Conservation (phyloP, 1,140 invertebrate genomes). For the Bombus superbus region DNA sequence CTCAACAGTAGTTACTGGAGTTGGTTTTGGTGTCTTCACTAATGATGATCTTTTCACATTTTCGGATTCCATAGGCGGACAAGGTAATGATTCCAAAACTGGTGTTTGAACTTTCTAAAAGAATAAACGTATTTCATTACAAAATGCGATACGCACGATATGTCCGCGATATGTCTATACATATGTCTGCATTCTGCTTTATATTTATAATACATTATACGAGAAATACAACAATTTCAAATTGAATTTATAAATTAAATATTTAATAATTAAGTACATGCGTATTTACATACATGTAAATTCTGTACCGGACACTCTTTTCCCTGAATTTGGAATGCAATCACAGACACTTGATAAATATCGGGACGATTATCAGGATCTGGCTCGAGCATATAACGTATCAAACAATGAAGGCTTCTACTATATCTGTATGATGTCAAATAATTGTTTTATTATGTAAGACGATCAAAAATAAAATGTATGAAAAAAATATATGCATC, state of each 20-base stretch:
- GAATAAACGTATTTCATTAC: background rate
- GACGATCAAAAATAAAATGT: constrained; percentile 38
- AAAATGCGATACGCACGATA: background rate
- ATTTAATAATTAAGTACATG: background rate
- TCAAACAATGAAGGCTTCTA: constrained; percentile 80
- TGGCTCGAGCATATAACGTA: constrained; percentile 93
- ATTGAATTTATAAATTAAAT: background rate
- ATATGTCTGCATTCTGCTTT: background rate
- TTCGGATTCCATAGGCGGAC: constrained; percentile 87
- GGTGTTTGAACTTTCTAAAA: constrained; percentile 87
- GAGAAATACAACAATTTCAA: background rate
- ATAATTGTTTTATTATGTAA: constrained; percentile 48
- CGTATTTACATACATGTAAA: constrained; percentile 87
- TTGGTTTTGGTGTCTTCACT: constrained; percentile 82
- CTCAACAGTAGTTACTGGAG: constrained; percentile 84
- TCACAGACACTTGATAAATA: constrained; percentile 93
- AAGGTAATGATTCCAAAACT: constrained; percentile 86
- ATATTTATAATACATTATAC: background rate
- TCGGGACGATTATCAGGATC: constrained; percentile 93
- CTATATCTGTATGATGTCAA: constrained; percentile 73
- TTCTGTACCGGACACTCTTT: constrained; percentile 92
- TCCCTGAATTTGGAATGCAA: constrained; percentile 89
- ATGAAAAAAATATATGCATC: background rate
- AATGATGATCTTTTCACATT: constrained; percentile 84
- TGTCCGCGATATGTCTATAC: background rate